Conservation (phyloP, 1,140 invertebrate species). For the Brachionus plicatilis region DNA sequence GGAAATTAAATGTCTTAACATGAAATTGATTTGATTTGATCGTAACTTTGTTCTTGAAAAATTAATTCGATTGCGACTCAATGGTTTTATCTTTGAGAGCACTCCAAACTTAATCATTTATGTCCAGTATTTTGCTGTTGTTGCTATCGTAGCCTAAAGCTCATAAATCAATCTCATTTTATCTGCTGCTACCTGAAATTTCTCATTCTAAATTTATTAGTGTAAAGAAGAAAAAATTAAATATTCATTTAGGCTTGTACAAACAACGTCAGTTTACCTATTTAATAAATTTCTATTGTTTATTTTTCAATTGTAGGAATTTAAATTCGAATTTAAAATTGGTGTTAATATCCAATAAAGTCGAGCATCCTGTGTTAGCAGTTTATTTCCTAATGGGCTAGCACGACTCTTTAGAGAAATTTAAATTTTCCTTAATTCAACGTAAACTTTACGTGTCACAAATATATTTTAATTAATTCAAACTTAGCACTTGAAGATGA, state of each 20-base stretch:
- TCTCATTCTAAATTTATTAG: not conserved
- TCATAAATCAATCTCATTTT: not conserved
- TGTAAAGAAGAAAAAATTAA: not conserved
- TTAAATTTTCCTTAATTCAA: not conserved
- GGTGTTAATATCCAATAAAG: slow-evolving; percentile 39
- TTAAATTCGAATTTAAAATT: slow-evolving; percentile 35
- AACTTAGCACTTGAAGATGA: not conserved
- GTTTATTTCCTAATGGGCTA: not conserved
- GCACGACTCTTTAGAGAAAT: slow-evolving; percentile 3
- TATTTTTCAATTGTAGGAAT: not conserved
- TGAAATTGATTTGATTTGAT: not conserved
- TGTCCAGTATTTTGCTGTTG: not conserved
- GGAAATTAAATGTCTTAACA: slow-evolving; percentile 30
- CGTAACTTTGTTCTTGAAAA: not conserved
- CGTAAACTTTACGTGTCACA: not conserved
- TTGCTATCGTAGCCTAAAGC: not conserved
- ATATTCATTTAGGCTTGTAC: slow-evolving; percentile 12
- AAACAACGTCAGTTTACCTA: slow-evolving; percentile 8
- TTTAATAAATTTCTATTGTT: not conserved
- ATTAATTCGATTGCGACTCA: not conserved
- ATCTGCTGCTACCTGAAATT: not conserved
- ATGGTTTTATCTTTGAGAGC: not conserved
- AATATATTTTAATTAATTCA: not conserved
- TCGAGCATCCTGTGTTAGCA: not conserved
- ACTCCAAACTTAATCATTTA: not conserved